A percentile compares a stretch with the other conserved stretches of the same genome.
Evolutionary conservation across 2,797 vertebrate species (phyloP).

Genomic region (Cheirogaleus major): DNA sequence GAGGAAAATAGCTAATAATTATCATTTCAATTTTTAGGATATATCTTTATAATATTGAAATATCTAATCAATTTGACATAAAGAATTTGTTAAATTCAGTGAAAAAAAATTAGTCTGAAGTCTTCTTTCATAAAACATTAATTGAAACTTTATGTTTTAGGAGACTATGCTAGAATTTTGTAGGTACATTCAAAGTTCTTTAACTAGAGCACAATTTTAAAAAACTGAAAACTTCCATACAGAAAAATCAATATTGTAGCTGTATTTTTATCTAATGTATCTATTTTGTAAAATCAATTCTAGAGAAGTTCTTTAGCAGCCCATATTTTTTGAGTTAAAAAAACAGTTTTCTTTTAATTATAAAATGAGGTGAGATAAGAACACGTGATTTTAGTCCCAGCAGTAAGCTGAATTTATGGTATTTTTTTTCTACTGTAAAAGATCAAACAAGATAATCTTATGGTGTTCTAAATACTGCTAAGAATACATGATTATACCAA

Average conservation of each 20-base stretch:
- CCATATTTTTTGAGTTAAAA: neutral
- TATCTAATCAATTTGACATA: neutral
- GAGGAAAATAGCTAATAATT: neutral
- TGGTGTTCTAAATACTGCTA: neutral
- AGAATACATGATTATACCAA: neutral
- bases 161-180: neutral
- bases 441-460: neutral
- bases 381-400: neutral
- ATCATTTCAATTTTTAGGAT: slow-evolving; percentile 11
- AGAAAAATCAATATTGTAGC: neutral
- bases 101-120: neutral
- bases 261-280: neutral
- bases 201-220: neutral
- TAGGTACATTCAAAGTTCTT: neutral
- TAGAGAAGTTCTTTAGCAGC: neutral
- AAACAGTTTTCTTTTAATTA: neutral
- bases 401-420: neutral
- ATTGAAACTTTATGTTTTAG: neutral
- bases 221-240: neutral
- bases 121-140: neutral
- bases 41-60: slow-evolving; percentile 11
- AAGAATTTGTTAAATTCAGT: slow-evolving; percentile 16
- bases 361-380: neutral
- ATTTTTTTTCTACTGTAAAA: neutral
- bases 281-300: neutral